phyloP scores from a whole-genome alignment of 1,140 invertebrate species.

The Drosophila littoralis region DNA sequence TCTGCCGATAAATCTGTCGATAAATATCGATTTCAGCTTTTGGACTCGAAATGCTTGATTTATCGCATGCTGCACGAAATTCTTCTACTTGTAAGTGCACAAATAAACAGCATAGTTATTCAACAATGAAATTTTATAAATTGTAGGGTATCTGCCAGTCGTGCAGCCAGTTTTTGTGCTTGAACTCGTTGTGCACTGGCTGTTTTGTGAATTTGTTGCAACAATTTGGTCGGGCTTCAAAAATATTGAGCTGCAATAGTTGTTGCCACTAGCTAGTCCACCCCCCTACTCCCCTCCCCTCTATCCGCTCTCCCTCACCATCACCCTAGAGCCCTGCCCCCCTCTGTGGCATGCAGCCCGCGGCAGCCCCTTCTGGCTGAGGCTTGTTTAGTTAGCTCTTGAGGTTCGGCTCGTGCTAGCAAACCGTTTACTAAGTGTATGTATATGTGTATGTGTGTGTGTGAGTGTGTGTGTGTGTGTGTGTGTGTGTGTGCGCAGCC shows the following conservation, averaged over 20 bases:
- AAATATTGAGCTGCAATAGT: conserved; percentile 72
- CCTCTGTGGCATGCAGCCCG: neutral
- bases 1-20: too few species aligned
- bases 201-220: conserved; percentile 68
- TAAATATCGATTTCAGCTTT: too few species aligned
- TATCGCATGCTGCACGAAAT: too few species aligned
- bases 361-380: neutral
- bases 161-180: neutral
- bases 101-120: too few species aligned
- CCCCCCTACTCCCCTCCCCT: neutral
- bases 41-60: too few species aligned
- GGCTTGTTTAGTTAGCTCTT: conserved; percentile 24
- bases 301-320: neutral
- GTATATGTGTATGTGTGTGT: conserved; percentile 10
- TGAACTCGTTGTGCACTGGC: conserved; percentile 20
- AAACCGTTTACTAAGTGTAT: conserved; percentile 55
- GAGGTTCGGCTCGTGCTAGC: conserved; percentile 33
- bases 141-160: neutral
- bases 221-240: conserved; percentile 66
- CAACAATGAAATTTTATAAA: too few species aligned
- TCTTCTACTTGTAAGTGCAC: too few species aligned
- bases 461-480: conserved; percentile 18
- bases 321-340: too few species aligned
- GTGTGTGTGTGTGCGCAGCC: conserved; percentile 37
- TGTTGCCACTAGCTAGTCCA: conserved; percentile 33